Percentiles rank a stretch among this genome's conserved stretches.
These are phyloP conservation scores for Phalanger gymnotis DNA, from an alignment of 2,797 vertebrate species.

Conservation along the genomic window DNA sequence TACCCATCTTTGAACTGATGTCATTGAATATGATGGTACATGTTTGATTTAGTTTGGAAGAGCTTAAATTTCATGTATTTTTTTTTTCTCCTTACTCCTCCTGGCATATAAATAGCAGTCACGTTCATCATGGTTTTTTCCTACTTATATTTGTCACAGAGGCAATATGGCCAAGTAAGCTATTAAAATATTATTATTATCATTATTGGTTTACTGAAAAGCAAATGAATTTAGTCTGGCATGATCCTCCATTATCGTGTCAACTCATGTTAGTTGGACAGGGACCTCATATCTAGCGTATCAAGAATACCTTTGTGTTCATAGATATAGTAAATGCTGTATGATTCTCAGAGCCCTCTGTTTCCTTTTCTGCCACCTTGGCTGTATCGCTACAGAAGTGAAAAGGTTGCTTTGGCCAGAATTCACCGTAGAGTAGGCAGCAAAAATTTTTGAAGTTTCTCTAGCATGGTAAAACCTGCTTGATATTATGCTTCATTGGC, in stretches of 20 bases:
- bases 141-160: no score
- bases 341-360: neutral
- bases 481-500: neutral
- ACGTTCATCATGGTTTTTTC: neutral
- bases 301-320: neutral
- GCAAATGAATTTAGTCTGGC: neutral
- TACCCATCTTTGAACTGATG: neutral
- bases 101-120: neutral
- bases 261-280: neutral
- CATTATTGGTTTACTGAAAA: neutral
- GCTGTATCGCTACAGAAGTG: neutral
- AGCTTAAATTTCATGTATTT: neutral
- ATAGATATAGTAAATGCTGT: neutral
- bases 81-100: no score
- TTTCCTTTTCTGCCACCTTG: neutral
- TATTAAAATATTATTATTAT: no score
- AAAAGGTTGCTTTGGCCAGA: neutral
- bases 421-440: neutral
- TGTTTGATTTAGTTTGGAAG: neutral
- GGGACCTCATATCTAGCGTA: neutral
- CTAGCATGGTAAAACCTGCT: neutral
- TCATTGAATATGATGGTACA: neutral
- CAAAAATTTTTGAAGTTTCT: neutral
- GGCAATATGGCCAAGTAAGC: no score
- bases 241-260: neutral